These are phyloP conservation scores for Platyura marginata DNA, from an alignment of 1,140 invertebrate species.

Conservation along the genomic window DNA sequence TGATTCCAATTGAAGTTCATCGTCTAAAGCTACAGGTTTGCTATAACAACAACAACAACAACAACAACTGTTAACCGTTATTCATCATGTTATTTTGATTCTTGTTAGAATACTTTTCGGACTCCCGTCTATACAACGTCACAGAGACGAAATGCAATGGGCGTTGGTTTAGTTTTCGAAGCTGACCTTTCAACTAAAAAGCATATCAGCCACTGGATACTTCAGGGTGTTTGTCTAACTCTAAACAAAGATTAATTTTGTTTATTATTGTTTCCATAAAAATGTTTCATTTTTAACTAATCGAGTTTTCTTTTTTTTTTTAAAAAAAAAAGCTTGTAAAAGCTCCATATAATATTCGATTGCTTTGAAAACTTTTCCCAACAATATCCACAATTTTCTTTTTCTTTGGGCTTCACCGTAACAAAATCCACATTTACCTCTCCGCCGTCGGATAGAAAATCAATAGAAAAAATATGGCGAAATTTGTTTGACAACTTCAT, in stretches of 20 bases:
- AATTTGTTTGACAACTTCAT: too few relatives aligned
- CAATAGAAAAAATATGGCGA: too few relatives aligned
- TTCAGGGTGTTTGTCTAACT: conserved; percentile 72
- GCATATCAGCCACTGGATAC: conserved; percentile 68
- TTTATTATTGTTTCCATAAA: too few relatives aligned
- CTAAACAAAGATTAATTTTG: conserved; percentile 62
- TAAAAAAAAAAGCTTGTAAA: too few relatives aligned
- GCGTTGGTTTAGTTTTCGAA: conserved; percentile 76
- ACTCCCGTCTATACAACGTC: conserved; percentile 81
- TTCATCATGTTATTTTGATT: conserved; percentile 2
- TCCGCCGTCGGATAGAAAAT: too few relatives aligned
- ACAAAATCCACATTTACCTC: too few relatives aligned
- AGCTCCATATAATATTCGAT: too few relatives aligned
- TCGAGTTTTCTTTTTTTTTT: too few relatives aligned
- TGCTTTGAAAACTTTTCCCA: too few relatives aligned
- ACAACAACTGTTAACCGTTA: not conserved
- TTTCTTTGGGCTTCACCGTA: too few relatives aligned
- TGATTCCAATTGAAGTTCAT: conserved; percentile 72
- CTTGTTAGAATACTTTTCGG: conserved; percentile 54
- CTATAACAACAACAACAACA: not conserved
- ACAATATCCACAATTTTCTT: too few relatives aligned
- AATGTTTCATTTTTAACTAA: too few relatives aligned
- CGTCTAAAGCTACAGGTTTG: conserved; percentile 60
- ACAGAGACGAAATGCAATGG: conserved; percentile 65
- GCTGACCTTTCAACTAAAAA: conserved; percentile 61